Percentiles rank a stretch among this genome's conserved stretches.
phyloP scores from a whole-genome alignment of 2,113 vertebrate species.

The Zingel zingel region DNA sequence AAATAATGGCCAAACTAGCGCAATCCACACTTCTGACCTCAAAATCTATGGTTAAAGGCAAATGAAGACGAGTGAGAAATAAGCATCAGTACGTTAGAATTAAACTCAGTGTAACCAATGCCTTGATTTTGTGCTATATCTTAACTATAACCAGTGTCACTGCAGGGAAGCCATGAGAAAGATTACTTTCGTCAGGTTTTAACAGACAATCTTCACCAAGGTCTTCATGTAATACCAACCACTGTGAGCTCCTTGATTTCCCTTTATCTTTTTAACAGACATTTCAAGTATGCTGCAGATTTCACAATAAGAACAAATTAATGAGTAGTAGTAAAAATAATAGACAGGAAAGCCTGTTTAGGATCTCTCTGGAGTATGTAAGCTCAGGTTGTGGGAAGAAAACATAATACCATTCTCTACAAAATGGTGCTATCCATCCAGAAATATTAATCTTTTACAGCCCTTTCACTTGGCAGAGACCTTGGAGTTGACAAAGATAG shows the following conservation, averaged over 20 bases:
- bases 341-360: slow-evolving; percentile 34
- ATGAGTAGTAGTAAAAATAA: slow-evolving; percentile 34
- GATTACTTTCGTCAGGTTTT: background rate
- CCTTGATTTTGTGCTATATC: background rate
- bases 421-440: slow-evolving; percentile 26
- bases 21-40: background rate
- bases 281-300: slow-evolving; percentile 12
- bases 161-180: background rate
- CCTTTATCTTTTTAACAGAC: slow-evolving; percentile 6
- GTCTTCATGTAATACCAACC: slow-evolving; percentile 11
- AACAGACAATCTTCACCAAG: slow-evolving; percentile 6
- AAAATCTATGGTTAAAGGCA: background rate
- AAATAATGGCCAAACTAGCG: background rate
- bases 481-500: background rate
- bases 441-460: slow-evolving; percentile 32
- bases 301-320: slow-evolving; percentile 39
- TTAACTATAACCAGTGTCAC: background rate
- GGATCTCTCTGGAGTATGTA: slow-evolving; percentile 32
- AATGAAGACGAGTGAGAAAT: background rate
- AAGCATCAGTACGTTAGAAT: background rate
- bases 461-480: slow-evolving; percentile 24
- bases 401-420: slow-evolving; percentile 21
- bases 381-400: slow-evolving; percentile 20
- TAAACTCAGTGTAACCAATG: background rate
- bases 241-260: slow-evolving; percentile 22